Percentiles rank a stretch among this genome's conserved stretches.
These are phyloP conservation scores for Stegostoma tigrinum DNA, from an alignment of 2,113 vertebrate genomes.

Conservation along the genomic window DNA sequence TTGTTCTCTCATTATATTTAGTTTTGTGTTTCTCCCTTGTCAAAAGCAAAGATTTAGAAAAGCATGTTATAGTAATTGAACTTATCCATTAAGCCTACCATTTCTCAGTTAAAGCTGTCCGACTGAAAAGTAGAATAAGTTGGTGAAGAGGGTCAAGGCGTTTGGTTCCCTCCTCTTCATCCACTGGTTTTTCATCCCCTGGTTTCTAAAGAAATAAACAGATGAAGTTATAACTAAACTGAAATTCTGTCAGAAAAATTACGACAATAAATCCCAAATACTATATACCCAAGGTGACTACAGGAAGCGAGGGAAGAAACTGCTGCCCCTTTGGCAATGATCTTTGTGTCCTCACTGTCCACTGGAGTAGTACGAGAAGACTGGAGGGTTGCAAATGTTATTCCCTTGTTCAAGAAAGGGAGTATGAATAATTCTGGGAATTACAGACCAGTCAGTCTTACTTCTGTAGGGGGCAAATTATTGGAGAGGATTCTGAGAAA, in stretches of 20 bases:
- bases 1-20: neutral
- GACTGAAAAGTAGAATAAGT: constrained; percentile 89
- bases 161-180: constrained; percentile 76
- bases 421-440: no score
- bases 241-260: neutral
- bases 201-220: constrained; percentile 66
- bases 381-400: no score
- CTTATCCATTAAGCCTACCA: constrained; percentile 59
- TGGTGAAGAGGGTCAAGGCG: constrained; percentile 87
- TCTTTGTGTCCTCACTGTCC: no score
- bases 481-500: no score
- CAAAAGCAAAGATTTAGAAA: neutral
- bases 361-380: no score
- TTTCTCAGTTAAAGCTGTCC: constrained; percentile 92
- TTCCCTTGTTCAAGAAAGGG: no score
- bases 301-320: no score
- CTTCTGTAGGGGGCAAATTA: no score
- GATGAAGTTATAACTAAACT: neutral
- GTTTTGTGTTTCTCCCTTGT: neutral
- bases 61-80: neutral
- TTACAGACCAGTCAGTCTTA: no score
- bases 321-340: no score
- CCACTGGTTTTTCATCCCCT: constrained; percentile 59
- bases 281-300: no score
- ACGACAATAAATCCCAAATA: neutral